Percentiles rank a stretch among this genome's conserved stretches.
Conservation (phyloP, 2,113 vertebrate species). For the Rallus limicola region DNA sequence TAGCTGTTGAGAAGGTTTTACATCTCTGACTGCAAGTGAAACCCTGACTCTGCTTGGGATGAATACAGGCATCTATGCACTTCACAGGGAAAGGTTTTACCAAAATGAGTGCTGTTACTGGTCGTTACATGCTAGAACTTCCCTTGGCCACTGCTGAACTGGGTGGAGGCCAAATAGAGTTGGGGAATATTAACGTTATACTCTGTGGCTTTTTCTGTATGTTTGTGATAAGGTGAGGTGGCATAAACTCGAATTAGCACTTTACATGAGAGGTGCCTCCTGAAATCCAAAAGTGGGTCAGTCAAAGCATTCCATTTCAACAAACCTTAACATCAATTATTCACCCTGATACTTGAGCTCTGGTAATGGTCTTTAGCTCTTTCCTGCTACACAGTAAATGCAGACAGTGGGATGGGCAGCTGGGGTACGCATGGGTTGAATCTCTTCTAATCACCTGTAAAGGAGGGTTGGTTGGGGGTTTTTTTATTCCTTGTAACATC, state of each 20-base stretch:
- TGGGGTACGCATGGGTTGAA: not conserved
- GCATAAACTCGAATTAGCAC: not conserved
- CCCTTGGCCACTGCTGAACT: not conserved
- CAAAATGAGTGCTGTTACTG: not conserved
- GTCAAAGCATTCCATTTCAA: not conserved
- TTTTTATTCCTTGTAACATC: not conserved
- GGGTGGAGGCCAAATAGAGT: not conserved
- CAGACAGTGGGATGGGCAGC: not conserved
- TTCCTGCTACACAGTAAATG: not conserved
- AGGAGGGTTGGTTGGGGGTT: not conserved
- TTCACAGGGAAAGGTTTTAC: not conserved
- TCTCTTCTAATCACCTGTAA: not conserved
- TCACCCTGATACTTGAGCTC: not conserved
- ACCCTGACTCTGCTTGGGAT: not conserved
- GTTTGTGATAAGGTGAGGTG: not conserved
- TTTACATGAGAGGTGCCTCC: rapidly evolving
- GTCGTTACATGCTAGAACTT: not conserved
- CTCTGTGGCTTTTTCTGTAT: not conserved
- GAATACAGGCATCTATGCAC: not conserved
- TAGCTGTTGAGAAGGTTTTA: not conserved
- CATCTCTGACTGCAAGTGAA: not conserved
- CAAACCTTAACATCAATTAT: not conserved
- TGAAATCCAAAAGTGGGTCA: not conserved
- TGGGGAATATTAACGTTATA: not conserved
- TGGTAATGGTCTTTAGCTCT: not conserved